Conservation (phyloP, 2,888 invertebrate genomes). For the Thysanoteuthis rhombus region DNA sequence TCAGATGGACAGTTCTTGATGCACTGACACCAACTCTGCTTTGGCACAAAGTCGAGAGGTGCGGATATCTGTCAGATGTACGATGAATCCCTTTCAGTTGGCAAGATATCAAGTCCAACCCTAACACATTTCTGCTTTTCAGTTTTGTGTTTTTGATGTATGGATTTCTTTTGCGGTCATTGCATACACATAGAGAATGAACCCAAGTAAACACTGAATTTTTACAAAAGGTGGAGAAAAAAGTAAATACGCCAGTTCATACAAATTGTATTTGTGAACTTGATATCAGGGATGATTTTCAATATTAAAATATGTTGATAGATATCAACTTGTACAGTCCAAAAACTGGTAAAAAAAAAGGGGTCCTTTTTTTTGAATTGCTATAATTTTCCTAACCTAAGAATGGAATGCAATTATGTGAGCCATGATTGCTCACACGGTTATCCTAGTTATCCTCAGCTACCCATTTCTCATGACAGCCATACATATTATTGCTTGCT, state of each 20-base stretch:
- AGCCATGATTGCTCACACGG: not conserved
- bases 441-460: not conserved
- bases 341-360: not conserved
- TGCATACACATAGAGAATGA: not conserved
- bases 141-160: too few species aligned
- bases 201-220: not conserved
- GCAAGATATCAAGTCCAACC: too few species aligned
- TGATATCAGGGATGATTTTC: not conserved
- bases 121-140: too few species aligned
- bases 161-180: not conserved
- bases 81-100: too few species aligned
- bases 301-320: not conserved
- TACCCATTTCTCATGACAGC: not conserved
- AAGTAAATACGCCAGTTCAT: not conserved
- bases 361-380: too few species aligned
- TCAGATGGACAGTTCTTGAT: too few species aligned
- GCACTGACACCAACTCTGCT: too few species aligned
- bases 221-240: not conserved
- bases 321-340: not conserved
- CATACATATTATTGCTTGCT: not conserved
- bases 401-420: not conserved
- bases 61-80: too few species aligned
- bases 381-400: not conserved
- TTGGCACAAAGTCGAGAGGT: too few species aligned
- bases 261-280: not conserved